A percentile compares a stretch with the other conserved stretches of the same genome.
Conservation (phyloP, 2,888 invertebrate species). For the Lasioglossum pauxillum region DNA sequence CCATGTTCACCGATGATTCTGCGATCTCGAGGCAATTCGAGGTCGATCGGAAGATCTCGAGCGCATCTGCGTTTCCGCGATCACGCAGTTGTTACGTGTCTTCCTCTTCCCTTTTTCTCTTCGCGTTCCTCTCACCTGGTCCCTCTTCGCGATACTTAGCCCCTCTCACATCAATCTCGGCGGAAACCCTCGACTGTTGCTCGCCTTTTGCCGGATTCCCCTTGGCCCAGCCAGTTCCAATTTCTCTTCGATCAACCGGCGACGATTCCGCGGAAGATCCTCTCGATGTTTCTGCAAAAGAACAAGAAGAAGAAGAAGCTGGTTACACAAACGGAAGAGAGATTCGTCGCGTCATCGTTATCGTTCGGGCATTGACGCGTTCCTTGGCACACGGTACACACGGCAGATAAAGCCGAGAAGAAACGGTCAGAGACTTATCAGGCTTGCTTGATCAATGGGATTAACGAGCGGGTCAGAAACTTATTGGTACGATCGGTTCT, state of each 20-base stretch:
- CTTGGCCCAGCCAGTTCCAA: not conserved
- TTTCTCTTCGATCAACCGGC: constrained; percentile 5
- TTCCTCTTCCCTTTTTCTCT: not conserved
- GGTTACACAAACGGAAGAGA: constrained; percentile 29
- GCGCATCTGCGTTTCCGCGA: constrained; percentile 29
- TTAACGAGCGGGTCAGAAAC: not conserved
- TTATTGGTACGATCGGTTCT: not conserved
- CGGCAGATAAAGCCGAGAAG: constrained; percentile 12
- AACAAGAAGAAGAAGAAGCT: constrained; percentile 2
- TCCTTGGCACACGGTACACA: constrained; percentile 29
- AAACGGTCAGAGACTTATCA: constrained; percentile 24
- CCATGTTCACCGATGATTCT: constrained; percentile 39
- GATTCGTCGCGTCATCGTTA: constrained; percentile 1
- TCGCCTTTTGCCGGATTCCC: not conserved
- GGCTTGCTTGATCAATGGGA: constrained; percentile 9
- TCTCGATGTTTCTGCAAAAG: constrained; percentile 22
- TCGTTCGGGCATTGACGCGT: constrained; percentile 41
- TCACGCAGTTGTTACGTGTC: not conserved
- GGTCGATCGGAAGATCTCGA: constrained; percentile 32
- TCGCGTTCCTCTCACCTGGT: not conserved
- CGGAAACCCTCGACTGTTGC: not conserved
- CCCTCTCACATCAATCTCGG: constrained; percentile 13
- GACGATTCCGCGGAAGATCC: not conserved
- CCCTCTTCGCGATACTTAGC: not conserved
- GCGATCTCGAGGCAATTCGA: constrained; percentile 21